These are phyloP conservation scores for Archocentrus centrarchus DNA, from an alignment of 2,113 vertebrate species.

Conservation along the genomic window DNA sequence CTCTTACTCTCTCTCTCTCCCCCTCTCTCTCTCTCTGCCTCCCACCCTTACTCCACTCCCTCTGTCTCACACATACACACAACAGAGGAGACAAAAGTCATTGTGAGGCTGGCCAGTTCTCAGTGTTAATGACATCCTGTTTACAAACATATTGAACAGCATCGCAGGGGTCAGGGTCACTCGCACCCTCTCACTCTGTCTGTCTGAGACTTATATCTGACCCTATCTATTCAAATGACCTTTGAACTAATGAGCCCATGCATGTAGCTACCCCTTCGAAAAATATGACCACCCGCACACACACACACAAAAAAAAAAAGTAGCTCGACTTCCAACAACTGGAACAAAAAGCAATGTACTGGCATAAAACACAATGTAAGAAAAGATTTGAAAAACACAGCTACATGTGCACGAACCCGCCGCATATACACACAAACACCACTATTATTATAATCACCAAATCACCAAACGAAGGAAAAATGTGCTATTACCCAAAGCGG, in stretches of 20 bases:
- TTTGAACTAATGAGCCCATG: constrained; percentile 60
- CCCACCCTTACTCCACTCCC: background rate
- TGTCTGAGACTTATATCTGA: constrained; percentile 80
- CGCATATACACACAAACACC: constrained; percentile 2
- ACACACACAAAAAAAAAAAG: too few relatives aligned
- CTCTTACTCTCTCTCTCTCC: too few relatives aligned
- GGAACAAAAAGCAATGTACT: background rate
- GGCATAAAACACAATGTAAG: constrained; percentile 27
- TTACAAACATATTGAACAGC: constrained; percentile 90
- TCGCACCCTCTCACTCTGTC: constrained; percentile 74
- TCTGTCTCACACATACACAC: constrained; percentile 8
- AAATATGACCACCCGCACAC: background rate
- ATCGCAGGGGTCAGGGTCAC: constrained; percentile 90
- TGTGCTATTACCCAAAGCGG: constrained; percentile 58
- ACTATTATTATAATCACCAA: constrained; percentile 43
- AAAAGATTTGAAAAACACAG: constrained; percentile 15
- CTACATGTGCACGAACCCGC: constrained; percentile 2
- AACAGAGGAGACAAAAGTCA: constrained; percentile 75
- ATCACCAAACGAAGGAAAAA: constrained; percentile 57
- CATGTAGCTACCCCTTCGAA: constrained; percentile 1
- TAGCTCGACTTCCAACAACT: background rate
- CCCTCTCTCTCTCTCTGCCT: background rate
- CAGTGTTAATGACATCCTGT: constrained; percentile 99
- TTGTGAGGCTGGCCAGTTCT: constrained; percentile 89
- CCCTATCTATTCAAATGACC: constrained; percentile 75